phyloP scores from a whole-genome alignment of 2,888 invertebrate genomes.

The Drosophila fulvimacula region DNA sequence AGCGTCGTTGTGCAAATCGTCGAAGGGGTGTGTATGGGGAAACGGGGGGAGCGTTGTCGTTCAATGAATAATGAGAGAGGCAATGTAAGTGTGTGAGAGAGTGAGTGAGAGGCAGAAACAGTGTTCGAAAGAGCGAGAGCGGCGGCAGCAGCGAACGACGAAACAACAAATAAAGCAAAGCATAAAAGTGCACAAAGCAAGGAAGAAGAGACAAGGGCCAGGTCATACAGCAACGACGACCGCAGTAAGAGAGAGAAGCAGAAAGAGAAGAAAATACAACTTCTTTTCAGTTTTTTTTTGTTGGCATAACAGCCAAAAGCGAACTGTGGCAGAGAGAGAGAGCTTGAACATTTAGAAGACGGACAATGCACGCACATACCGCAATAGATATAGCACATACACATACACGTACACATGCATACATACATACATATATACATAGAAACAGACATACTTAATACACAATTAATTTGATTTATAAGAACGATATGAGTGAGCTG shows the following conservation, averaged over 20 bases:
- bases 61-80: constrained; percentile 76
- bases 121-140: constrained; percentile 40
- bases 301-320: constrained; percentile 64
- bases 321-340: constrained; percentile 55
- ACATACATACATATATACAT: not conserved
- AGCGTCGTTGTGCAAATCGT: constrained; percentile 70
- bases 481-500: constrained; percentile 42
- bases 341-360: constrained; percentile 69
- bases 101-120: constrained; percentile 36
- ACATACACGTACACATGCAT: constrained; percentile 1
- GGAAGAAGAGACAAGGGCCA: constrained; percentile 50
- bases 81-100: constrained; percentile 63
- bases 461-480: constrained; percentile 69
- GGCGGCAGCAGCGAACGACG: constrained; percentile 43
- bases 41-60: constrained; percentile 62
- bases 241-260: constrained; percentile 40
- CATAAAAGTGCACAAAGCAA: constrained; percentile 75
- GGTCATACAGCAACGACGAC: constrained; percentile 43
- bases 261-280: constrained; percentile 64
- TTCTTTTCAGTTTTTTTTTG: constrained; percentile 49
- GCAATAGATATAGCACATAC: constrained; percentile 44
- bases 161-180: constrained; percentile 76
- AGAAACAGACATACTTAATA: constrained; percentile 28
- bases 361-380: constrained; percentile 66
- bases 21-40: constrained; percentile 46